Evolutionary conservation across 2,888 invertebrate genomes (phyloP).

Genomic region (Parochlus steinenii): DNA sequence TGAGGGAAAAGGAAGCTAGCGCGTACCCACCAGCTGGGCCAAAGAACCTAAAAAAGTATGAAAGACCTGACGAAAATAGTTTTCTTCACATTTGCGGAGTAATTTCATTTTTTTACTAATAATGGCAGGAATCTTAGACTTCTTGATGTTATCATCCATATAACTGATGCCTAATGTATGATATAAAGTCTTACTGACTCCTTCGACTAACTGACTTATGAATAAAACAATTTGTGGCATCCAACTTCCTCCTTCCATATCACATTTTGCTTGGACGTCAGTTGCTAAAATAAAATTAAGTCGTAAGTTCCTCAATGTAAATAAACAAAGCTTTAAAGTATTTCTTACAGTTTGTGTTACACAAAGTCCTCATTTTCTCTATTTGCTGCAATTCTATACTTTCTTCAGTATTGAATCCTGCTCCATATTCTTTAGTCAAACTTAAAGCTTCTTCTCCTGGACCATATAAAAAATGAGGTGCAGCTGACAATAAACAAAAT

Average conservation of each 20-base stretch:
- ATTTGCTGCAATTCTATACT: constrained; percentile 22
- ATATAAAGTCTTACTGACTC: constrained; percentile 41
- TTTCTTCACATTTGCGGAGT: not conserved
- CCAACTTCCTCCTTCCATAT: constrained; percentile 31
- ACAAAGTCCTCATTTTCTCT: constrained; percentile 32
- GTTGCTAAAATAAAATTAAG: constrained; percentile 1
- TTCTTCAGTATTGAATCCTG: constrained; percentile 21
- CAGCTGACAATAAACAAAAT: constrained; percentile 39
- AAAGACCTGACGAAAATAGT: constrained; percentile 25
- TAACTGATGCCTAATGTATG: constrained; percentile 45
- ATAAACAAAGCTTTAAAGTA: not conserved
- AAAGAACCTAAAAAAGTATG: constrained; percentile 39
- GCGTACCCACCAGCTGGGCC: constrained; percentile 44
- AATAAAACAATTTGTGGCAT: constrained; percentile 39
- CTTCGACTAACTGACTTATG: constrained; percentile 41
- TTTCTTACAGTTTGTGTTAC: constrained; percentile 17
- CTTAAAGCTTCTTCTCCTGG: constrained; percentile 38
- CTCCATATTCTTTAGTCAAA: constrained; percentile 35
- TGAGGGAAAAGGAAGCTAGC: constrained; percentile 37
- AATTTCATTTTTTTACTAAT: constrained; percentile 31
- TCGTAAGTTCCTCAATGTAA: not conserved
- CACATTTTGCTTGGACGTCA: constrained; percentile 19
- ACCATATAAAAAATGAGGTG: constrained; percentile 42
- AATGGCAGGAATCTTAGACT: constrained; percentile 41
- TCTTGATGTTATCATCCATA: constrained; percentile 47